phyloP scores from a whole-genome alignment of 2,888 invertebrate genomes.

The Dicyrtomina minuta region DNA sequence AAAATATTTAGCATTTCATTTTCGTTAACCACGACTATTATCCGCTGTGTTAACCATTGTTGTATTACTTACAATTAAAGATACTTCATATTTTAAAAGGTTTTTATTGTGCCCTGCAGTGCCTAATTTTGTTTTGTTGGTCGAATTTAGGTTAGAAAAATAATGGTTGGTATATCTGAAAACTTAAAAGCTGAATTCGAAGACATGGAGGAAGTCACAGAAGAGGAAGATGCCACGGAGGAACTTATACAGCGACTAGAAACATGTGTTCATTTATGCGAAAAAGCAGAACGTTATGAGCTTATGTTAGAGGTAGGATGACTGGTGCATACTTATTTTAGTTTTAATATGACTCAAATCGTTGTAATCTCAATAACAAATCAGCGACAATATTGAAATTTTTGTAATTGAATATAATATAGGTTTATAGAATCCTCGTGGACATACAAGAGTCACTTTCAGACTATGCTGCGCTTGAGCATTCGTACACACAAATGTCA shows the following conservation, averaged over 20 bases:
- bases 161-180: conserved; percentile 51
- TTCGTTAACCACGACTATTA: no score
- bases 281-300: conserved; percentile 52
- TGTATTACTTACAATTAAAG: no score
- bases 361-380: no score
- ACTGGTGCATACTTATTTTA: neutral
- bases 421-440: conserved; percentile 53
- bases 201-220: conserved; percentile 45
- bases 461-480: conserved; percentile 52
- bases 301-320: conserved; percentile 51
- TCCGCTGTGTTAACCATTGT: no score
- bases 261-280: conserved; percentile 48
- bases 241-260: conserved; percentile 51
- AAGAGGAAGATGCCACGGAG: conserved; percentile 52
- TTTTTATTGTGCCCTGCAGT: neutral
- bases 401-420: no score
- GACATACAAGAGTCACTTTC: conserved; percentile 53
- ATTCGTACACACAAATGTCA: conserved; percentile 53
- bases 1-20: no score
- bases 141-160: conserved; percentile 41
- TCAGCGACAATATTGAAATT: no score
- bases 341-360: no score
- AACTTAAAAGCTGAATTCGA: conserved; percentile 52
- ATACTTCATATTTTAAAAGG: no score
- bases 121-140: neutral